Evolutionary conservation across 1,140 invertebrate species (phyloP).

Genomic region (Drosophila albomicans): DNA sequence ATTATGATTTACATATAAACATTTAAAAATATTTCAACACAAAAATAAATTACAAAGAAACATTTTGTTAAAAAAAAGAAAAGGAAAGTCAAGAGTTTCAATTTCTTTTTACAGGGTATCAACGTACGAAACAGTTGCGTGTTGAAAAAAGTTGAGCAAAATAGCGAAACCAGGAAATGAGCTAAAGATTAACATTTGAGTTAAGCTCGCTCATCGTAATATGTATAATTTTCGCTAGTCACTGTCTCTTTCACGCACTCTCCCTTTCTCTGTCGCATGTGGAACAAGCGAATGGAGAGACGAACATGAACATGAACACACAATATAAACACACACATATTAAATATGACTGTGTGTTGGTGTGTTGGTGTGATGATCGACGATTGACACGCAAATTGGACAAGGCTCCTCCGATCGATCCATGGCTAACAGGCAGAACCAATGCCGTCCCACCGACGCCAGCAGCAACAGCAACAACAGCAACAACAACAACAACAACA

Average conservation of each 20-base stretch:
- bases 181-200: constrained; percentile 4
- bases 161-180: constrained; percentile 5
- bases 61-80: no score
- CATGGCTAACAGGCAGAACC: constrained; percentile 59
- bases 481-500: constrained; percentile 26
- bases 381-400: constrained; percentile 54
- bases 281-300: not conserved
- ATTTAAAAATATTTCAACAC: no score
- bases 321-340: constrained; percentile 1
- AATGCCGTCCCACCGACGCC: constrained; percentile 25
- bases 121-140: not conserved
- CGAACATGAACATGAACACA: not conserved
- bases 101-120: not conserved
- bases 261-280: not conserved
- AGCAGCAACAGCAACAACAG: not conserved
- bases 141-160: not conserved
- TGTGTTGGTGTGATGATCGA: constrained; percentile 18
- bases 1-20: no score
- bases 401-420: constrained; percentile 39
- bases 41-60: no score
- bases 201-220: not conserved
- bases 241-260: not conserved
- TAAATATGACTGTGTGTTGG: not conserved
- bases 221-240: not conserved
- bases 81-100: no score